Evolutionary conservation across 2,797 vertebrate species (phyloP).

Genomic region (Phalanger gymnotis): DNA sequence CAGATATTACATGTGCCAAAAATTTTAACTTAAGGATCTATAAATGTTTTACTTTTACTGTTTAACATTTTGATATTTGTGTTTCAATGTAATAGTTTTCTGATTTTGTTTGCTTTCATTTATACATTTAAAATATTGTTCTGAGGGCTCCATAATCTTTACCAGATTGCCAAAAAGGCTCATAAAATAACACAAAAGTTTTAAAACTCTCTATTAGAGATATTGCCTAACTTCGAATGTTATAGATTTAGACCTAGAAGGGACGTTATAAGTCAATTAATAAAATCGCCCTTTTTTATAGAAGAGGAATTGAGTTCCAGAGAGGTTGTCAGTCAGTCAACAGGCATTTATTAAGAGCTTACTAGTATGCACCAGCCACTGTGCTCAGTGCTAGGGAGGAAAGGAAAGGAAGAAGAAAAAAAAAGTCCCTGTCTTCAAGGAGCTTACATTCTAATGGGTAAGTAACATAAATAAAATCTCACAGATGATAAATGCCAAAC

Average conservation of each 20-base stretch:
- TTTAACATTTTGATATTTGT: background rate
- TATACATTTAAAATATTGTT: background rate
- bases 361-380: background rate
- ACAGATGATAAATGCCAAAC: background rate
- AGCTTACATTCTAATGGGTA: background rate
- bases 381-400: background rate
- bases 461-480: background rate
- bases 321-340: background rate
- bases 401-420: background rate
- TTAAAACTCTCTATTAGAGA: background rate
- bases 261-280: background rate
- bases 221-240: background rate
- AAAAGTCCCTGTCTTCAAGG: background rate
- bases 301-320: constrained; percentile 17
- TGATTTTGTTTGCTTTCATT: background rate
- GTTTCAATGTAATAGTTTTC: background rate
- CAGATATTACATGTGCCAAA: background rate
- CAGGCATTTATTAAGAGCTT: background rate
- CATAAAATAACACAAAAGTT: background rate
- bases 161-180: background rate
- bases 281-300: fast-evolving
- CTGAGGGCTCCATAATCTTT: background rate
- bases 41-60: background rate
- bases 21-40: background rate
- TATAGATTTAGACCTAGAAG: background rate